Evolutionary conservation across 2,113 vertebrate species (phyloP).

Genomic region (Pungitius pungitius): DNA sequence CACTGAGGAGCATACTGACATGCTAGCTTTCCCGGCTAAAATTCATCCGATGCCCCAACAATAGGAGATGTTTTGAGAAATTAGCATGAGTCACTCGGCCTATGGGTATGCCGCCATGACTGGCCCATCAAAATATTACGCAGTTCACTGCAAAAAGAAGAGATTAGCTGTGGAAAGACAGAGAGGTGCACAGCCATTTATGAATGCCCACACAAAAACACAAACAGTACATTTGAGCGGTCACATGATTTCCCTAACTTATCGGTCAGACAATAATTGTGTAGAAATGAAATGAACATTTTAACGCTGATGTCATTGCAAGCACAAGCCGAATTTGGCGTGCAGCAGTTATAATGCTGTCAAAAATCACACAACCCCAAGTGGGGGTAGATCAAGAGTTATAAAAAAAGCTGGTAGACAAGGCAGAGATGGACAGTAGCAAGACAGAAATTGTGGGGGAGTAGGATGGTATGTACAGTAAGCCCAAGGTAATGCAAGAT

Average conservation of each 20-base stretch:
- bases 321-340: not conserved
- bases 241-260: not conserved
- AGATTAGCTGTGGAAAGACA: not conserved
- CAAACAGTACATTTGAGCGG: not conserved
- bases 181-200: not conserved
- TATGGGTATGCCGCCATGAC: not conserved
- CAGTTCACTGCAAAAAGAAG: not conserved
- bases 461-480: conserved; percentile 13
- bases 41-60: not conserved
- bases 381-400: not conserved
- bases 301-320: not conserved
- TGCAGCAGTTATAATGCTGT: not conserved
- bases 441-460: conserved; percentile 9
- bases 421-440: conserved; percentile 12
- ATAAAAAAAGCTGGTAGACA: not conserved
- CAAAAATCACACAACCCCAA: not conserved
- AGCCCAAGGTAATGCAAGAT: conserved; percentile 34
- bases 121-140: not conserved
- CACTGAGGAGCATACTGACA: no score
- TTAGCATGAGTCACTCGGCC: not conserved
- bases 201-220: not conserved
- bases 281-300: not conserved
- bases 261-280: not conserved
- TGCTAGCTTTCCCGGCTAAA: no score
- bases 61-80: not conserved